A percentile compares a stretch with the other conserved stretches of the same genome.
Evolutionary conservation across 1,140 invertebrate species (phyloP).

Genomic region (Aricia agestis): DNA sequence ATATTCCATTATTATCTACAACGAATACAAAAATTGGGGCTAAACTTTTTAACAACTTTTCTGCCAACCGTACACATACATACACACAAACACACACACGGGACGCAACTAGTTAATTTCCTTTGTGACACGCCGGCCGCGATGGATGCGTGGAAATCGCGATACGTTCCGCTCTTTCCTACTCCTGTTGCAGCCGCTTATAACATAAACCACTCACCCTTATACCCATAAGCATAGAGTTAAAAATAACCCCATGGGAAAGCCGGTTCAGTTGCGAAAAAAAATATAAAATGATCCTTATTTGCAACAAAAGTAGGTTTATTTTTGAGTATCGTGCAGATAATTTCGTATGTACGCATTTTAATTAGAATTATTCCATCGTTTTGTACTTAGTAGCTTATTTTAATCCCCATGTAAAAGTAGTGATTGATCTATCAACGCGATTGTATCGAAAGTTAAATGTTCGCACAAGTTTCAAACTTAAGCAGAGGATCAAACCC

Average conservation of each 20-base stretch:
- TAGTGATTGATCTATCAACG: not conserved
- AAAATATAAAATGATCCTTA: not conserved
- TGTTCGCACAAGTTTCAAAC: not conserved
- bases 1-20: too few relatives aligned
- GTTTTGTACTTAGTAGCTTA: not conserved
- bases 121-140: constrained; percentile 69
- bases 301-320: not conserved
- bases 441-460: not conserved
- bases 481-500: too few relatives aligned
- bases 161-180: constrained; percentile 68
- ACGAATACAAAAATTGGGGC: too few relatives aligned
- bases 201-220: constrained; percentile 15
- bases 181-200: constrained; percentile 50
- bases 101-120: constrained; percentile 73
- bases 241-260: not conserved
- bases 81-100: constrained; percentile 39
- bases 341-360: constrained; percentile 10
- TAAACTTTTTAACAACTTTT: constrained; percentile 16
- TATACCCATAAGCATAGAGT: not conserved
- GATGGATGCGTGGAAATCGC: constrained; percentile 75
- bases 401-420: not conserved
- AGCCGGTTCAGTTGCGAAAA: not conserved
- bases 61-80: constrained; percentile 39
- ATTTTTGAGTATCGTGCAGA: not conserved
- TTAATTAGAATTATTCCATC: constrained; percentile 12